Evolutionary conservation across 2,797 vertebrate species (phyloP).

Genomic region (Tachyglossus aculeatus): DNA sequence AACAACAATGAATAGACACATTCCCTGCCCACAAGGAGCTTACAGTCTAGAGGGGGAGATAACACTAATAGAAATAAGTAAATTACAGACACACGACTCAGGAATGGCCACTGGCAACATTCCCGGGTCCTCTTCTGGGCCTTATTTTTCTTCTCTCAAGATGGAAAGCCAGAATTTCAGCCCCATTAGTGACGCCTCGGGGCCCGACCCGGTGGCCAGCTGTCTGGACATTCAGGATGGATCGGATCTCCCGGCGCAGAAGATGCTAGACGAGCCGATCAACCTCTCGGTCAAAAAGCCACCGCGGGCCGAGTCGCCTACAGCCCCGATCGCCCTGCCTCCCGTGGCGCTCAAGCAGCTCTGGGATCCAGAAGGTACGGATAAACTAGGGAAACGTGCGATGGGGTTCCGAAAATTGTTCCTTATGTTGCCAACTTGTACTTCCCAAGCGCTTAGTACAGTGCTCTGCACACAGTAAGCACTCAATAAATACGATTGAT

Average conservation of each 20-base stretch:
- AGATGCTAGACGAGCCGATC: slow-evolving; percentile 78
- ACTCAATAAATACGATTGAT: background rate
- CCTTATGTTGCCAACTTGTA: too few species aligned
- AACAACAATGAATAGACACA: too few species aligned
- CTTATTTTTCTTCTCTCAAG: slow-evolving; percentile 36
- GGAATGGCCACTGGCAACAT: background rate
- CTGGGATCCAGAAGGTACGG: slow-evolving; percentile 68
- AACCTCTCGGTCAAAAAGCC: slow-evolving; percentile 79
- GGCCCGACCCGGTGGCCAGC: slow-evolving; percentile 42
- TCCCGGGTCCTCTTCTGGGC: slow-evolving; percentile 19
- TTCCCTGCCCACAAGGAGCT: too few species aligned
- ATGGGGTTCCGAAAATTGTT: too few species aligned
- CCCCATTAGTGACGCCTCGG: slow-evolving; percentile 48
- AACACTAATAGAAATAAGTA: too few species aligned
- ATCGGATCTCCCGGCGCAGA: slow-evolving; percentile 69
- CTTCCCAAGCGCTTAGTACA: background rate
- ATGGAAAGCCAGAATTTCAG: slow-evolving; percentile 70
- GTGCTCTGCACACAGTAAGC: background rate
- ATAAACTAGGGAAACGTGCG: background rate
- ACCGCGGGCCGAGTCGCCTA: slow-evolving; percentile 33
- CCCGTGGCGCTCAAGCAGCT: slow-evolving; percentile 52
- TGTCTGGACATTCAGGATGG: slow-evolving; percentile 59
- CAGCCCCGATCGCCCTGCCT: slow-evolving; percentile 39
- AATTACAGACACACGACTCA: too few species aligned
- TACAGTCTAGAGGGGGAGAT: too few species aligned